Base-by-base conservation (phyloP, 2,797 vertebrate genomes). In the Ispidina lecontei region DNA sequence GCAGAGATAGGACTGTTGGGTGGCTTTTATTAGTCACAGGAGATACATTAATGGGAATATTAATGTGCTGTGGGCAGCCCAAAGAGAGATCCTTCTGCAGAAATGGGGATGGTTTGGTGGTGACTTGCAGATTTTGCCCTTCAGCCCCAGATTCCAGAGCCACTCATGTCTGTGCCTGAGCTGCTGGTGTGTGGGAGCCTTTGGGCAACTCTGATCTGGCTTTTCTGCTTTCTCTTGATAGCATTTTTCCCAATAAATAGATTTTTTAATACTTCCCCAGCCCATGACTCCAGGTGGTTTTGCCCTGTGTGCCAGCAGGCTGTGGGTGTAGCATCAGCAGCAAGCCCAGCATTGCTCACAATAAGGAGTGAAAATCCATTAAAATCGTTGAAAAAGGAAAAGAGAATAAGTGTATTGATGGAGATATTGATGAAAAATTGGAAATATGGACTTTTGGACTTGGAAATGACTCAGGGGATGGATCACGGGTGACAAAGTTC, bases 371-470 rank as follows among this genome's bases (percentile, higher is more conserved):
- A 87, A 71, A 67, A 64, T 8, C 7, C 0, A 0, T 46, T 37
- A 33, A 43, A 72, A 71, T 16, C 3, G 0, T 0, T 10, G 19
- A 7, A 31, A 75, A 79, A 25, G 7, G 29, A 70, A 9, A 35
- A 51, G 28, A 0, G 1, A 60, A 9, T 49, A 21, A 1, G 12
- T 4, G 17, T 20, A 6, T 7, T 20, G n/a, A n/a, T 17, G 4
- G 31, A 29, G 41, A 64, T 7, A n/a, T 23, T 14, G 6, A 7
- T 22, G 46, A 26, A 86, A 78, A 84, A 58, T 4, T 33, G 26
- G 28, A n/a, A 67, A 39, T 41, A 12, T 1, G 31, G 25, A 18
- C 6, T 52, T 78, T 51, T 58, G 4, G 47, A 47, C 5, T 58
- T 11, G 4, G 21, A 18, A 51, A 47, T 79, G 23, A 23, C 16